phyloP scores from a whole-genome alignment of 1,140 invertebrate species.

The Schlechtendalia chinensis region DNA sequence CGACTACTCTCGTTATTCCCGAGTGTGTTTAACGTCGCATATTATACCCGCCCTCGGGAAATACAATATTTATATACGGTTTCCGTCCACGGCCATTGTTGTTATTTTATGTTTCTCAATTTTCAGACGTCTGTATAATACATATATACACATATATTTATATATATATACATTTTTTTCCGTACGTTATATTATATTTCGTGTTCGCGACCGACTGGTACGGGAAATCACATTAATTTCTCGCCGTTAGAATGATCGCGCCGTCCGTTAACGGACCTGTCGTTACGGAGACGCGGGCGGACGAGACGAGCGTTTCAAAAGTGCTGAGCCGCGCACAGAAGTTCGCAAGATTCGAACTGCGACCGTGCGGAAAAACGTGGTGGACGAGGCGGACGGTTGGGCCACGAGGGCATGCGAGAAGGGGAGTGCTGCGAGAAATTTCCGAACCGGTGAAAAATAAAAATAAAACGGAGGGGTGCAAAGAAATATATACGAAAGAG shows the following conservation, averaged over 20 bases:
- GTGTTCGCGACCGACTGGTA: neutral
- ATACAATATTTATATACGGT: neutral
- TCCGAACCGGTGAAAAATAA: constrained; percentile 9
- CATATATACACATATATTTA: too few relatives aligned
- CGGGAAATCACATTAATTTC: too few relatives aligned
- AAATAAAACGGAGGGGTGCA: neutral
- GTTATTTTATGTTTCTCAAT: neutral
- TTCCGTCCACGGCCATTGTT: neutral
- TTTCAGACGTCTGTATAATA: neutral
- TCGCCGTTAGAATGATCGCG: neutral
- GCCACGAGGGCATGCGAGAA: neutral
- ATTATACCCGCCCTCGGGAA: neutral
- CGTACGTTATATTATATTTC: neutral
- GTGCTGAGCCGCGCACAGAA: constrained; percentile 27
- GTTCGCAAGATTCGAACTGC: constrained; percentile 8
- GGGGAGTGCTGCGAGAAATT: neutral
- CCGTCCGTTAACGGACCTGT: neutral
- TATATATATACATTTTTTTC: too few relatives aligned
- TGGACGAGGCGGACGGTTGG: neutral
- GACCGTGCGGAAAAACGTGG: neutral
- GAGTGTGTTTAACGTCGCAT: neutral
- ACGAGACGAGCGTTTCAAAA: constrained; percentile 9
- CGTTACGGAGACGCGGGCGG: neutral
- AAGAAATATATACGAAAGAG: neutral
- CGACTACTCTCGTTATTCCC: neutral